phyloP scores from a whole-genome alignment of 2,888 invertebrate genomes.

The Limnephilus lunatus region DNA sequence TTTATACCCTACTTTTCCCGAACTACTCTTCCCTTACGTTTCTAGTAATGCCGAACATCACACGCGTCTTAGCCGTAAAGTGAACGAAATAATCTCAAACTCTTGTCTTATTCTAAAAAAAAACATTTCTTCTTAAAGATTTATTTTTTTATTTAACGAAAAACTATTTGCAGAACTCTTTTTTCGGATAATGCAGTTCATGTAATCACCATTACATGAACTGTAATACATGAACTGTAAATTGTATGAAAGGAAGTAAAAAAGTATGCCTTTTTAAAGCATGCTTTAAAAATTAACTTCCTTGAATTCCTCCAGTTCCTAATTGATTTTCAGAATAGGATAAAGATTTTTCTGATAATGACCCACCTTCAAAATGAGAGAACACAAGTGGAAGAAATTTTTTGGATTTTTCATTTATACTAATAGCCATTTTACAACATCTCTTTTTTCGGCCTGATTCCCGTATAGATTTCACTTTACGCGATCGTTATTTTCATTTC shows the following conservation, averaged over 20 bases:
- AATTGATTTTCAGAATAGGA: not conserved
- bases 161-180: not conserved
- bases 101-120: conserved; percentile 24
- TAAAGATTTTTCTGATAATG: not conserved
- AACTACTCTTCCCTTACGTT: conserved; percentile 49
- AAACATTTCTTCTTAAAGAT: not conserved
- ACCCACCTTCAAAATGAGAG: not conserved
- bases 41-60: conserved; percentile 48
- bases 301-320: not conserved
- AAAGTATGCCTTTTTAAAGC: not conserved
- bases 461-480: too few species aligned
- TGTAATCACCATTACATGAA: too few species aligned
- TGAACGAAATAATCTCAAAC: conserved; percentile 51
- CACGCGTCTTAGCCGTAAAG: conserved; percentile 52
- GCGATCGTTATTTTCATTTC: too few species aligned
- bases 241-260: not conserved
- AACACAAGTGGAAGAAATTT: not conserved
- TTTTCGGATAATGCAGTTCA: not conserved
- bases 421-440: too few species aligned
- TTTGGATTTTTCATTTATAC: not conserved
- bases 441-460: too few species aligned
- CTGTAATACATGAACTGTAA: too few species aligned
- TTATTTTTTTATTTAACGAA: not conserved
- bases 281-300: not conserved
- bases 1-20: conserved; percentile 42